Base-by-base conservation (phyloP, 2,888 invertebrate species). In the Leistus spinibarbis region DNA sequence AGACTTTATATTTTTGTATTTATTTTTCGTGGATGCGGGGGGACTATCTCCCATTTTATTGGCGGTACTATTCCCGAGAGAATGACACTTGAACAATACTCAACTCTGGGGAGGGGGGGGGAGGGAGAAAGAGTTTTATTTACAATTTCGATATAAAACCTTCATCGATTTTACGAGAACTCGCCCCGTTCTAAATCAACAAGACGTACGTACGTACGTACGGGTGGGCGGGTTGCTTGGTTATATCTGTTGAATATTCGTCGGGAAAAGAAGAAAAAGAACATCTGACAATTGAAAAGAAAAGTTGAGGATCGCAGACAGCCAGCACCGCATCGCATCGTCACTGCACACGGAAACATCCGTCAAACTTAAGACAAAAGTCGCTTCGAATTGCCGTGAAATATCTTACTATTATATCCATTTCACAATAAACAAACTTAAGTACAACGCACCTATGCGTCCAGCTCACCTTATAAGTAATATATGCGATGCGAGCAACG, bases 121-220 rank as follows among this genome's bases (percentile, higher is more conserved):
- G 4, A 20, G 10, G 40, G 40, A 40, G 13, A 13, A 23, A 20
- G 62, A 67, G 73, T 73, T 73, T 73, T 73, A 73, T 73, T 73
- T 73, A 73, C 73, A 73, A 73, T 73, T 73, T 73, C 67, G 67
- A 62, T 67, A 73, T 73, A 73, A 73, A 73, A 73, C 67, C 67
- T 65, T 60, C 53, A 62, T 67, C 73, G 73, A 73, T 73, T 67
- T 67, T 73, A 5, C 62, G 16, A 54, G 13, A 13, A 22, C 4
- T 7, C 60, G 60, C 20, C 60, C 17, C 60, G 60, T 60, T 60
- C 60, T 60, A 60, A 60, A 60, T 60, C 60, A 60, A 60, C 60
- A 60, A 17, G 60, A 19, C 60, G n/a, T n/a, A n/a, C n/a, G n/a
- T n/a, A n/a, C n/a, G n/a, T n/a, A n/a, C n/a, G n/a, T n/a, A 13